Evolutionary conservation across 2,888 invertebrate species (phyloP).

Genomic region (Andricus curvator): DNA sequence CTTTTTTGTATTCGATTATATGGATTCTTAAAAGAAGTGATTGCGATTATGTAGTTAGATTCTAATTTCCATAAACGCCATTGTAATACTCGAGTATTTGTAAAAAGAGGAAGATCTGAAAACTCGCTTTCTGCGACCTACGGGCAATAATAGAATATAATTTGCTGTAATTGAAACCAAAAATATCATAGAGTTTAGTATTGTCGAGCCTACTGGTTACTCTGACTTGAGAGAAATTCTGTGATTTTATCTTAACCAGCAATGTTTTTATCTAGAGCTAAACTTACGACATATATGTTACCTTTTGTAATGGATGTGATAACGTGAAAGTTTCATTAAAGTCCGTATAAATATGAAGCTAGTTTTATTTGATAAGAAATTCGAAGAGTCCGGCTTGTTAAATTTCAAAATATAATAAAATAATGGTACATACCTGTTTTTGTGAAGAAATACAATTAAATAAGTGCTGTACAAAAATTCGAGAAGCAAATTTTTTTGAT

Average conservation of each 20-base stretch:
- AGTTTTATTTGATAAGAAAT: not conserved
- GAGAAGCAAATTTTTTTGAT: not conserved
- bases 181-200: conserved; percentile 40
- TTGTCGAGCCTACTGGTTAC: conserved; percentile 19
- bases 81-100: conserved; percentile 13
- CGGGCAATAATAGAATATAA: not conserved
- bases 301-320: conserved; percentile 31
- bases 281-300: conserved; percentile 5
- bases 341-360: not conserved
- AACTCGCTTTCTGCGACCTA: not conserved
- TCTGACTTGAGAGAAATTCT: conserved; percentile 37
- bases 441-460: not conserved
- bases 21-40: not conserved
- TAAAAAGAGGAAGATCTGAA: not conserved
- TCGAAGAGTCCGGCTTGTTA: not conserved
- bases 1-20: not conserved
- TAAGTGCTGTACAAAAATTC: not conserved
- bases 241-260: conserved; percentile 33
- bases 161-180: conserved; percentile 19
- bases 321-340: not conserved
- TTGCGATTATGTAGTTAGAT: not conserved
- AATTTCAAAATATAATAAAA: not conserved
- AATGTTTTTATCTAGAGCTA: conserved; percentile 1
- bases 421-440: not conserved
- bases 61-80: not conserved